These are phyloP conservation scores for Acanthurus leucopareius DNA, from an alignment of 2,797 vertebrate genomes.

Conservation along the genomic window DNA sequence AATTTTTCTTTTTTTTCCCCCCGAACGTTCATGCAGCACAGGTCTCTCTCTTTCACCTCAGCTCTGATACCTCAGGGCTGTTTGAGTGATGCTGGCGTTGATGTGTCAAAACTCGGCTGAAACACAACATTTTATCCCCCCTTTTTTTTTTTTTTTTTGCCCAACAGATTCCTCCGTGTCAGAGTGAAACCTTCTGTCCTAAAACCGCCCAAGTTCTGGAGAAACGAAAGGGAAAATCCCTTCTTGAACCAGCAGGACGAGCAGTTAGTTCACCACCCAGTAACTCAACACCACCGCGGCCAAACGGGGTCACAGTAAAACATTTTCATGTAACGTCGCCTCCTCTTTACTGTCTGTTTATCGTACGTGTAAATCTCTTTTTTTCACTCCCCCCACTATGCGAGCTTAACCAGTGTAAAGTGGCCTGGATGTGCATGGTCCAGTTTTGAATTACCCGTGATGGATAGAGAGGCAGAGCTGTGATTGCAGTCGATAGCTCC, in stretches of 20 bases:
- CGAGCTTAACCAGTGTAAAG: constrained; percentile 19
- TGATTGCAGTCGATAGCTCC: constrained; percentile 46
- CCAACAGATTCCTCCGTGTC: constrained; percentile 52
- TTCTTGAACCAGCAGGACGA: constrained; percentile 49
- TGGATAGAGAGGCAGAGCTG: constrained; percentile 24
- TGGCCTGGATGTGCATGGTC: constrained; percentile 21
- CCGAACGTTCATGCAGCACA: not conserved
- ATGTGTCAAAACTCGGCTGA: constrained; percentile 48
- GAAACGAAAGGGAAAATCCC: constrained; percentile 36
- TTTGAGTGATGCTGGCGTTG: constrained; percentile 53
- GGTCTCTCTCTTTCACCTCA: constrained; percentile 22
- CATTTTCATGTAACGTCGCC: constrained; percentile 41
- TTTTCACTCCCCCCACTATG: not conserved
- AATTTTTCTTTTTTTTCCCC: not conserved
- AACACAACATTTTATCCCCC: constrained; percentile 46
- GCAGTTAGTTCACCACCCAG: constrained; percentile 64
- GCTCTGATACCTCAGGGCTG: constrained; percentile 32
- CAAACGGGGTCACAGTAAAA: constrained; percentile 65
- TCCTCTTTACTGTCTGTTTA: constrained; percentile 5
- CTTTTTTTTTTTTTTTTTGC: constrained; percentile 3
- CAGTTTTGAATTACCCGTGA: constrained; percentile 39
- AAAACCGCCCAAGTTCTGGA: constrained; percentile 24
- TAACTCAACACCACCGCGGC: constrained; percentile 70
- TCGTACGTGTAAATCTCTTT: constrained; percentile 21
- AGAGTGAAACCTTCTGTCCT: constrained; percentile 44